A percentile compares a stretch with the other conserved stretches of the same genome.
These are phyloP conservation scores for Coelopa frigida DNA, from an alignment of 1,140 invertebrate species.

Conservation along the genomic window DNA sequence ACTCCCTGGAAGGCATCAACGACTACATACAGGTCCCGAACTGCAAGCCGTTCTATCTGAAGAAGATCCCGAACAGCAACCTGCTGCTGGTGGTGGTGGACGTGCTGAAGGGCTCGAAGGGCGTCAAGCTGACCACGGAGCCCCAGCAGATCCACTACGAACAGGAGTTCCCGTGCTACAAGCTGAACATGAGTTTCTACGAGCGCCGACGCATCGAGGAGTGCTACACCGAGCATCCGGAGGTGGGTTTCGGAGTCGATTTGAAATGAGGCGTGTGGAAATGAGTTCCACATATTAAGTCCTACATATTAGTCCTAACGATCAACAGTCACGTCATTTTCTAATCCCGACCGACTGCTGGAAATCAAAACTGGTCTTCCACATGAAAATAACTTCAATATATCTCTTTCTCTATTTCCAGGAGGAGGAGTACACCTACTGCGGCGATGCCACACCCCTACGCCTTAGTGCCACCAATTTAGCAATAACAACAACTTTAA, in stretches of 20 bases:
- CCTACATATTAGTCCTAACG: neutral
- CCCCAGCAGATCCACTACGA: slow-evolving; percentile 45
- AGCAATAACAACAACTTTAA: slow-evolving; percentile 2
- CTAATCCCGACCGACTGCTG: neutral
- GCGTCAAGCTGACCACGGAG: slow-evolving; percentile 36
- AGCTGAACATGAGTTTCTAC: slow-evolving; percentile 61
- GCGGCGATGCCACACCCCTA: slow-evolving; percentile 36
- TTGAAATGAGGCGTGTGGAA: too few relatives aligned
- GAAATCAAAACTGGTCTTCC: neutral
- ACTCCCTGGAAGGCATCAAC: slow-evolving; percentile 48
- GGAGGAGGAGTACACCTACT: slow-evolving; percentile 39
- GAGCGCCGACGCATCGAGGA: slow-evolving; percentile 58
- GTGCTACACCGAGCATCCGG: slow-evolving; percentile 66
- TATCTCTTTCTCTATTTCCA: slow-evolving; percentile 9
- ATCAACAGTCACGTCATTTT: neutral
- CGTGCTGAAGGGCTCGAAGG: slow-evolving; percentile 40
- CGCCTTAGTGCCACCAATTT: slow-evolving; percentile 11
- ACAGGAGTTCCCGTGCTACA: slow-evolving; percentile 60
- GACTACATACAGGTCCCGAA: slow-evolving; percentile 38
- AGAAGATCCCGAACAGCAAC: slow-evolving; percentile 68
- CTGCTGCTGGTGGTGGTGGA: slow-evolving; percentile 64
- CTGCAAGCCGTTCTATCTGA: slow-evolving; percentile 57
- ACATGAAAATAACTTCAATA: neutral
- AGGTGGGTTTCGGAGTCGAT: slow-evolving; percentile 46
- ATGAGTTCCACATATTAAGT: neutral